Evolutionary conservation across 2,113 vertebrate genomes (phyloP).

Genomic region (Dasyprocta punctata): DNA sequence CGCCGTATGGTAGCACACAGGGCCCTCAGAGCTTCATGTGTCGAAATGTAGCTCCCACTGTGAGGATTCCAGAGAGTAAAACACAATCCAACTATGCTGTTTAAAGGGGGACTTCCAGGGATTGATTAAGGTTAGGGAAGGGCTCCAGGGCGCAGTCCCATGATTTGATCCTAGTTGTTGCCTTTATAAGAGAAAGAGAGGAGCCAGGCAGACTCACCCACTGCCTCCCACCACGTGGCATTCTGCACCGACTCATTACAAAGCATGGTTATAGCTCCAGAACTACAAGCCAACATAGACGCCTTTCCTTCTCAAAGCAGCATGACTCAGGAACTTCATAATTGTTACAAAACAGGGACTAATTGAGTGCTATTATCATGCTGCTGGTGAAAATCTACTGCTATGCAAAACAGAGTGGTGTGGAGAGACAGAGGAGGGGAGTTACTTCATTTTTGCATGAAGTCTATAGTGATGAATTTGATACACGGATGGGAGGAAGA

Average conservation of each 20-base stretch:
- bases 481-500: not conserved
- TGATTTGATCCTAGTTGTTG: not conserved
- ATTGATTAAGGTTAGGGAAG: not conserved
- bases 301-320: not conserved
- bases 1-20: fast-evolving
- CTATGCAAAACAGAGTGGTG: not conserved
- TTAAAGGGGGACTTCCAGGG: not conserved
- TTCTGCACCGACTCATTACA: not conserved
- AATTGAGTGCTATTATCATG: not conserved
- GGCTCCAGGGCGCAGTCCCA: too few relatives aligned
- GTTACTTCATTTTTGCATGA: not conserved
- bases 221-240: not conserved
- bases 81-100: not conserved
- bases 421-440: not conserved
- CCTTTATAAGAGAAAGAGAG: not conserved
- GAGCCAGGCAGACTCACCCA: not conserved
- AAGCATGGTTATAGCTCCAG: not conserved
- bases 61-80: not conserved
- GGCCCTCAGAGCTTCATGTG: not conserved
- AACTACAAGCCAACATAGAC: too few relatives aligned
- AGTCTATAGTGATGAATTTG: not conserved
- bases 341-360: not conserved
- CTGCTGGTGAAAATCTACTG: not conserved
- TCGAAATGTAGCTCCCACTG: not conserved
- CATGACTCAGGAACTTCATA: not conserved